Base-by-base conservation (phyloP, 2,113 vertebrate genomes). In the Neotoma lepida region DNA sequence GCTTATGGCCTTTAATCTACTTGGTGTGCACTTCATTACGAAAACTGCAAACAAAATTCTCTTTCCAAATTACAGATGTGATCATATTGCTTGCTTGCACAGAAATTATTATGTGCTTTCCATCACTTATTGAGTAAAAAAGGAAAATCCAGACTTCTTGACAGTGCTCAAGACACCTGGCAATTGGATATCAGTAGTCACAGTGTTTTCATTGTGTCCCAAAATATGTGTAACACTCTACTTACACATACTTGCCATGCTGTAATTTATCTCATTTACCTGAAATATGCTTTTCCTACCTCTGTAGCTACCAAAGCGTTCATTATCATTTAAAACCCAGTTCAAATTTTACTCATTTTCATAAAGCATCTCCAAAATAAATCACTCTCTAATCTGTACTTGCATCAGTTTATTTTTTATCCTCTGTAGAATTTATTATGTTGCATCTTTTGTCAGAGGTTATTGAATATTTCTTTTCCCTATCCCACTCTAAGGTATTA, bases 131-230 rank as follows among this genome's bases (percentile, higher is more conserved):
- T 73, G 33, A 51, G 22, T 39, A n/a, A 77, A 94, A 91, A 46
- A 94, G 86, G 84, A 88, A 92, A 92, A 90, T 85, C 18, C n/a
- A 46, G 9, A 76, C 41, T 33, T 90, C 46, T 84, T 89, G 20
- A 85, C 33, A 49, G 9, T 30, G 6, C 88, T 89, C 73, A 89
- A 97, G 30, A 54, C n/a, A 46, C 4, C 35, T 46, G 13, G 54
- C 3, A 84, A 13, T 4, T 6, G n/a, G 17, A 12, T 56, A 20
- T 22, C 6, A 49, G 41, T 77, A 13, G 70, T 90, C 30, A 74
- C 0, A 66, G 61, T 0, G 4, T 95, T 95, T 95, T 61, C 30
- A 66, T 78, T 86, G 18, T 84, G 85, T 92, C 4, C 3, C 3
- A 44, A 24, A 88, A 58, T 85, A 58, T 22, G n/a, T n/a, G 6